Conservation (phyloP, 2,888 invertebrate genomes). For the Campaea margaritaria region DNA sequence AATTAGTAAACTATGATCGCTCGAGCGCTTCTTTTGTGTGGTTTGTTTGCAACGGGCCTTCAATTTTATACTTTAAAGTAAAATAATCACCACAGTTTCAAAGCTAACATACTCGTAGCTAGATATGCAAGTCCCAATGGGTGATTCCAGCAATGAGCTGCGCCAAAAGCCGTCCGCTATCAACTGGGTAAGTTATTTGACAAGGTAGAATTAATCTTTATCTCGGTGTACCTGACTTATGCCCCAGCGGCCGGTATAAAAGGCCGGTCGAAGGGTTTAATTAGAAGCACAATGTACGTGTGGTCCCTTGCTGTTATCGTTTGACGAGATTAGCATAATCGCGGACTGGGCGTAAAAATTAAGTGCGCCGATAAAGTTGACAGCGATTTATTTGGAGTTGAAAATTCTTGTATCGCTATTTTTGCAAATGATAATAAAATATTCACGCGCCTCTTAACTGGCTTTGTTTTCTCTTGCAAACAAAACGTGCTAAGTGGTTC, state of each 20-base stretch:
- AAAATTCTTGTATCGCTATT: constrained; percentile 11
- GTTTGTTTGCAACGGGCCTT: no score
- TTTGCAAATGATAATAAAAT: not conserved
- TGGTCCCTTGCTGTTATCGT: constrained; percentile 60
- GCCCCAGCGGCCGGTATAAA: constrained; percentile 49
- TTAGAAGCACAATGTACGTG: constrained; percentile 57
- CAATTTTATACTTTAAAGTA: no score
- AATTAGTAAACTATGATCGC: no score
- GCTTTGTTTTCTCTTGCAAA: no score
- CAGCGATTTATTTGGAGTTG: constrained; percentile 28
- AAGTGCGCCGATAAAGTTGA: constrained; percentile 31
- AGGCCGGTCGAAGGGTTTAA: constrained; percentile 25
- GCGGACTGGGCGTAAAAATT: constrained; percentile 30
- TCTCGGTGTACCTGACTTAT: constrained; percentile 67
- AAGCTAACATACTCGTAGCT: not conserved
- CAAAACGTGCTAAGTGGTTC: no score
- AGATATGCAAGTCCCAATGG: constrained; percentile 5
- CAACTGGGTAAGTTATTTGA: constrained; percentile 79
- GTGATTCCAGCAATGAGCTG: constrained; percentile 25
- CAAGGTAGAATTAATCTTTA: constrained; percentile 78
- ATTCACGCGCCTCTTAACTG: no score
- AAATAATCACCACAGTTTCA: no score
- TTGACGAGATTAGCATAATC: constrained; percentile 34
- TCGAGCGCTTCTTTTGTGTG: no score
- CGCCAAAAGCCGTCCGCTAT: constrained; percentile 50